Base-by-base conservation (phyloP, 2,797 vertebrate genomes). In the Sebastes matsubarae region DNA sequence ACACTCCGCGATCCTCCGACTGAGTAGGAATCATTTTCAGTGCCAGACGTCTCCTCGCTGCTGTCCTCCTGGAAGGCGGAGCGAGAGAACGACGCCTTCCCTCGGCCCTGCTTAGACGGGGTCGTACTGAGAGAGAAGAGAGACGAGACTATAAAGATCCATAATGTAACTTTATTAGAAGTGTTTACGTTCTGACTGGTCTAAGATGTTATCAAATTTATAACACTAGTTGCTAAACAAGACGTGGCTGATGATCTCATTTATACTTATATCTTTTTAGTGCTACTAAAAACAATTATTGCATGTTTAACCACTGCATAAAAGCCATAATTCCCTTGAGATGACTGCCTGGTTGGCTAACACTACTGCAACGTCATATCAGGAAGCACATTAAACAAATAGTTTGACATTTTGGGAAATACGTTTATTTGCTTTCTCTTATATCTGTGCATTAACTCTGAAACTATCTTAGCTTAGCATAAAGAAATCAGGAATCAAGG, bases 41-140 rank as follows among this genome's bases (percentile, higher is more conserved):
- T 99, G 88, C 98, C 98, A 0, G 99, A 99, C 0, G 98, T 99
- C 89, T 99, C 98, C 92, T 99, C 99, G 0, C 99, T 99, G 95
- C 99, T 99, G 93, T 99, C 98, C 73, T 99, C 99, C 0, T 96
- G 97, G 91, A 99, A 99, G 57, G 97, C 96, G 0, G 98, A 98
- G 77, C 98, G 96, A 4, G 98, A 97, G 92, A 99, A 99, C 4
- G 98, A 97, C 1, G 97, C 94, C 87, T 99, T 99, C 38, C 98
- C 98, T 82, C 98, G 93, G 79, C 98, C 98, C 93, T 99, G 98
- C 91, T 99, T 99, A 8, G 98, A 99, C 3, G 99, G 99, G 0
- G 99, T 99, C 11, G 99, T 99, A 92, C 99, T 99, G 89, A 2
- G 0, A 87, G 81, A 87, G 46, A 77, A 65, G 22, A 79, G 5